phyloP scores from a whole-genome alignment of 2,888 invertebrate genomes.

The Agrochola circellaris region DNA sequence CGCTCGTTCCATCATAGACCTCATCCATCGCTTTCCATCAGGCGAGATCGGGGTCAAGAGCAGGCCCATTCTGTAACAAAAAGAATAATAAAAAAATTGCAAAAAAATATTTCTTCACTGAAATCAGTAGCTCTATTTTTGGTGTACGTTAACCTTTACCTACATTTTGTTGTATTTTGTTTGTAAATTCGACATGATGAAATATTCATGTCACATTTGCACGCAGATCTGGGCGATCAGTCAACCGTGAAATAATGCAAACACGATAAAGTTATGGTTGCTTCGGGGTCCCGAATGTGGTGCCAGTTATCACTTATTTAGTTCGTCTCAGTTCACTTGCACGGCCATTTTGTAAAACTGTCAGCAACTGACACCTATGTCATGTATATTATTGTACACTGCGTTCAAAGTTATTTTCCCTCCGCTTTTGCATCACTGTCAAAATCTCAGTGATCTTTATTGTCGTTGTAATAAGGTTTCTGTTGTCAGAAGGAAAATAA shows the following conservation, averaged over 20 bases:
- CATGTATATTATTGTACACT: neutral
- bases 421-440: neutral
- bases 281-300: slow-evolving; percentile 78
- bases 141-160: slow-evolving; percentile 14
- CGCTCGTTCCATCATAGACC: no score
- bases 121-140: neutral
- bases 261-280: slow-evolving; percentile 88
- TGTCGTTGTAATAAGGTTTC: neutral
- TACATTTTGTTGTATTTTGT: slow-evolving; percentile 72
- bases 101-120: neutral
- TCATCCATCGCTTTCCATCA: no score
- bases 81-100: no score
- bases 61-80: no score
- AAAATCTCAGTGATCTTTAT: neutral
- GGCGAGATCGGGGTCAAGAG: no score
- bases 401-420: neutral
- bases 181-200: slow-evolving; percentile 80
- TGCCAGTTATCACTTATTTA: slow-evolving; percentile 68
- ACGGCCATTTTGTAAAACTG: slow-evolving; percentile 6
- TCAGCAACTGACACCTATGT: neutral
- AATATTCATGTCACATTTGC: slow-evolving; percentile 87
- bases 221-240: slow-evolving; percentile 85
- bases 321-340: slow-evolving; percentile 55
- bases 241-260: slow-evolving; percentile 88
- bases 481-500: neutral